phyloP scores from a whole-genome alignment of 2,113 vertebrate genomes.

The Hemibagrus wyckioides region DNA sequence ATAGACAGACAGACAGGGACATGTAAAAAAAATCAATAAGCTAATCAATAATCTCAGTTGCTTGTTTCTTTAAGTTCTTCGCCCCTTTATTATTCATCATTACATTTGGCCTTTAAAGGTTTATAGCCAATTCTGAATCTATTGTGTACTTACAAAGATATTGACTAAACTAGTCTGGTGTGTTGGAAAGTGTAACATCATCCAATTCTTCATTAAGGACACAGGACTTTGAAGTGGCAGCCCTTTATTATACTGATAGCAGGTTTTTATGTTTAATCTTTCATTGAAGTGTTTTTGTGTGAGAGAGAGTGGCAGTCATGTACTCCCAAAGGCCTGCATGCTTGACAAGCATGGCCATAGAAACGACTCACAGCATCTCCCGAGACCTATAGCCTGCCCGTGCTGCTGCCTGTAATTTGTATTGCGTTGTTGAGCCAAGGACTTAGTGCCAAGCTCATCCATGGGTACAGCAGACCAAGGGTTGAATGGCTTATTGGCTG shows the following conservation, averaged over 20 bases:
- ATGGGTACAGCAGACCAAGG: background rate
- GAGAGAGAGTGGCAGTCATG: background rate
- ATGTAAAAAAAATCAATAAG: too few species aligned
- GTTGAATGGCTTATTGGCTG: background rate
- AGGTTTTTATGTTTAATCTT: slow-evolving; percentile 27
- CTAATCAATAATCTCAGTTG: too few species aligned
- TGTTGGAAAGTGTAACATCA: background rate
- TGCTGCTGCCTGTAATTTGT: slow-evolving; percentile 21
- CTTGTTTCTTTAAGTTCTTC: background rate
- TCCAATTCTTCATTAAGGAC: slow-evolving; percentile 13
- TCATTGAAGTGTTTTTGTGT: slow-evolving; percentile 39
- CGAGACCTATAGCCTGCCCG: slow-evolving; percentile 41
- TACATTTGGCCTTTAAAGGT: background rate
- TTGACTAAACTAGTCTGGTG: slow-evolving; percentile 2
- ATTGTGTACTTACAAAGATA: slow-evolving; percentile 18
- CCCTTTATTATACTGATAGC: slow-evolving; percentile 16
- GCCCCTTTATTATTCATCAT: background rate
- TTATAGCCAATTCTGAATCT: slow-evolving; percentile 1
- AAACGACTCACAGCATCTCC: slow-evolving; percentile 58
- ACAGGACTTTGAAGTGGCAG: slow-evolving; percentile 38
- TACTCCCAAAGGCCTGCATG: slow-evolving; percentile 58
- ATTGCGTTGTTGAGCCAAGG: background rate
- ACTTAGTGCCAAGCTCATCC: background rate
- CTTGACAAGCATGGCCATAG: slow-evolving; percentile 68
- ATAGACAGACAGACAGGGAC: too few species aligned